These are phyloP conservation scores for Trichoplax adhaerens DNA, from an alignment of 37 sponge, comb jelly and placozoan species.

Conservation along the genomic window DNA sequence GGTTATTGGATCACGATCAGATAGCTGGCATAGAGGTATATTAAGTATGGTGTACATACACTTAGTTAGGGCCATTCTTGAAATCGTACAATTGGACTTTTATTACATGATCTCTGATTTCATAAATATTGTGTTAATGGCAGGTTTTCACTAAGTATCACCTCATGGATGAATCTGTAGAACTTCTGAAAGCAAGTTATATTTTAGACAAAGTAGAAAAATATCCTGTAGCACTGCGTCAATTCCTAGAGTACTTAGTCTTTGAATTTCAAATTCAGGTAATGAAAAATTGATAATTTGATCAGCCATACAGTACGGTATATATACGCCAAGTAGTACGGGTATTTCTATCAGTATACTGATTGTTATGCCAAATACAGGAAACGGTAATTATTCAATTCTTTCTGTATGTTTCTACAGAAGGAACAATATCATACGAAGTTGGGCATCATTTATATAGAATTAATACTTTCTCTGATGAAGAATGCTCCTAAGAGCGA, in stretches of 20 bases:
- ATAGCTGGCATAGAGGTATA: no score
- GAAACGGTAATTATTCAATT: no score
- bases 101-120: no score
- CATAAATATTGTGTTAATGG: not conserved
- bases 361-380: no score
- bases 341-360: no score
- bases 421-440: slow-evolving; percentile 44
- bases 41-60: no score
- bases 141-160: slow-evolving; percentile 34
- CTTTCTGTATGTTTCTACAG: slow-evolving; percentile 2
- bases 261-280: slow-evolving; percentile 17
- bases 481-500: no score
- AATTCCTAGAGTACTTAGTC: slow-evolving; percentile 46
- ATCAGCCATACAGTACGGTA: not conserved
- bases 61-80: no score
- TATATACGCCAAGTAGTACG: no score
- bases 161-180: not conserved
- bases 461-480: slow-evolving; percentile 14
- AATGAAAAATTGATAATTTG: not conserved
- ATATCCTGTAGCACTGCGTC: slow-evolving; percentile 24
- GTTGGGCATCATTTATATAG: slow-evolving; percentile 31
- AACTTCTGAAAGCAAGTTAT: slow-evolving; percentile 2
- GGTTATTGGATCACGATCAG: no score
- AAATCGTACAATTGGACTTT: no score
- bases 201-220: slow-evolving; percentile 35